phyloP scores from a whole-genome alignment of 2,888 invertebrate genomes.

The Euzophera pinguis region DNA sequence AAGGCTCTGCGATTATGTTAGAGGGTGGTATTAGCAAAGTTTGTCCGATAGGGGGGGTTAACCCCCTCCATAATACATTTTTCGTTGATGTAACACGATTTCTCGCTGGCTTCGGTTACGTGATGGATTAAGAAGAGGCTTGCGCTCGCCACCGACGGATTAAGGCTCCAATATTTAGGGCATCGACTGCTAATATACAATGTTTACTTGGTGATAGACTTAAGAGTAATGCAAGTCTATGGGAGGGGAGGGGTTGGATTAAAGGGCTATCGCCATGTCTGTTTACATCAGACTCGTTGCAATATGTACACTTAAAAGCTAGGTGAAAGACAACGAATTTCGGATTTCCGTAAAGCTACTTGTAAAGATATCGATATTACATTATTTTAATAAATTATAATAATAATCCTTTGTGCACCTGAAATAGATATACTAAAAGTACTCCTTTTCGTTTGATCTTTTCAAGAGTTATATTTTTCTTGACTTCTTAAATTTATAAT shows the following conservation, averaged over 20 bases:
- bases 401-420: too few relatives aligned
- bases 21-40: constrained; percentile 80
- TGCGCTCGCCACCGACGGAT: constrained; percentile 70
- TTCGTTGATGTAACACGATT: constrained; percentile 81
- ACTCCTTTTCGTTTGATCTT: too few relatives aligned
- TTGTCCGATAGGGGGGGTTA: constrained; percentile 70
- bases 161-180: constrained; percentile 74
- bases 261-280: neutral
- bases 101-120: constrained; percentile 79
- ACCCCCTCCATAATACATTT: constrained; percentile 76
- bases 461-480: too few relatives aligned
- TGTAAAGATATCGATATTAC: too few relatives aligned
- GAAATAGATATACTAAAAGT: too few relatives aligned
- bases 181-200: constrained; percentile 71
- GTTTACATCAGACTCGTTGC: neutral
- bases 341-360: too few relatives aligned
- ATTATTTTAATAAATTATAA: too few relatives aligned
- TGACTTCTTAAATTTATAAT: too few relatives aligned
- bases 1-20: constrained; percentile 79
- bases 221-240: constrained; percentile 49
- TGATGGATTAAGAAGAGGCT: constrained; percentile 78
- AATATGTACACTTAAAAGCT: neutral
- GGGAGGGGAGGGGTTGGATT: constrained; percentile 26
- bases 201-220: constrained; percentile 71
- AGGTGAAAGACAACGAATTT: too few relatives aligned